Evolutionary conservation across 2,888 invertebrate genomes (phyloP).

Genomic region (Cyrtodaria siliqua): DNA sequence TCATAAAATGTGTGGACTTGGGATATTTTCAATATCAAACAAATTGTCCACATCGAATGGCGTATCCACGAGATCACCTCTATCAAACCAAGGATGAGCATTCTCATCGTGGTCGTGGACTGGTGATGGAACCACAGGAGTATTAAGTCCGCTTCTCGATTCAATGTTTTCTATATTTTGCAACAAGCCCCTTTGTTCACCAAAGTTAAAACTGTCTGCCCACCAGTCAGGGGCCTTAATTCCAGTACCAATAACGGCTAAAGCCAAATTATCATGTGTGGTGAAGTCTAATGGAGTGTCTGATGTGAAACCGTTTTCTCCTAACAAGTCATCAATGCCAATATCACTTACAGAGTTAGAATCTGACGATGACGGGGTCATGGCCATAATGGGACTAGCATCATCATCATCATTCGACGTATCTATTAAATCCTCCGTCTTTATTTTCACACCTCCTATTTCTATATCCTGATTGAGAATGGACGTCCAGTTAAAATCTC

Average conservation of each 20-base stretch:
- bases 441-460: conserved; percentile 81
- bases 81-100: conserved; percentile 81
- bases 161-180: conserved; percentile 62
- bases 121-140: conserved; percentile 79
- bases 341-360: conserved; percentile 80
- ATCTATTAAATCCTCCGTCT: conserved; percentile 83
- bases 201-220: conserved; percentile 75
- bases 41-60: conserved; percentile 84
- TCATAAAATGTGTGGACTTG: conserved; percentile 72
- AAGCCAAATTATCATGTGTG: conserved; percentile 68
- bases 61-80: conserved; percentile 75
- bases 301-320: conserved; percentile 68
- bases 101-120: conserved; percentile 67
- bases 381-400: conserved; percentile 76
- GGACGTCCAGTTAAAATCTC: conserved; percentile 84
- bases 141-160: conserved; percentile 75
- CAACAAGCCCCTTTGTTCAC: conserved; percentile 59
- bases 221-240: conserved; percentile 85
- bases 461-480: conserved; percentile 84
- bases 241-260: conserved; percentile 84
- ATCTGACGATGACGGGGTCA: conserved; percentile 83
- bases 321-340: conserved; percentile 82
- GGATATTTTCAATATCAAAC: conserved; percentile 82
- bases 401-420: conserved; percentile 70
- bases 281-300: conserved; percentile 83